Conservation (phyloP, 2,888 invertebrate genomes). For the Homarus gammarus region DNA sequence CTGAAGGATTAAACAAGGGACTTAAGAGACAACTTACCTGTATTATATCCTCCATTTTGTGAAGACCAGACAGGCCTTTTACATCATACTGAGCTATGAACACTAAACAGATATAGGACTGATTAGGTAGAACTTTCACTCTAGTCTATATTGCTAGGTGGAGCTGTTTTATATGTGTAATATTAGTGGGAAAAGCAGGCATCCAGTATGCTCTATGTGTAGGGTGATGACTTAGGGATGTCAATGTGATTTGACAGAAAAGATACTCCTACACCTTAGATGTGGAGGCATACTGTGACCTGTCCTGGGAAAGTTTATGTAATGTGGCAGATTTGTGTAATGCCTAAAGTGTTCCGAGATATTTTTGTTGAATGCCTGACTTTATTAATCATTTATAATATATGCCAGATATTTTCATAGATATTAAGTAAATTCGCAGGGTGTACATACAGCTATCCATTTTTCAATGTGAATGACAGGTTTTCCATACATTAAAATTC, state of each 20-base stretch:
- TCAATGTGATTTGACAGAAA: background rate
- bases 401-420: slow-evolving; percentile 63
- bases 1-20: background rate
- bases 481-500: background rate
- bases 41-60: background rate
- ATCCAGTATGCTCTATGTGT: slow-evolving; percentile 48
- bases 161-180: slow-evolving; percentile 72
- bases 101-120: slow-evolving; percentile 37
- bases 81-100: slow-evolving; percentile 51
- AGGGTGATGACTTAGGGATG: slow-evolving; percentile 3
- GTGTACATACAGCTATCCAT: slow-evolving; percentile 54
- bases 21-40: background rate
- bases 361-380: slow-evolving; percentile 66
- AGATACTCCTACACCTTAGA: background rate
- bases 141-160: slow-evolving; percentile 69
- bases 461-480: background rate
- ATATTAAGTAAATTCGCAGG: slow-evolving; percentile 67
- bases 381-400: slow-evolving; percentile 47
- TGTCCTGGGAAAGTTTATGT: slow-evolving; percentile 45
- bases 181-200: slow-evolving; percentile 48
- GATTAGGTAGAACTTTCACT: slow-evolving; percentile 54
- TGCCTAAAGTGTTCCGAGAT: slow-evolving; percentile 45
- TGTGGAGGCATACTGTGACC: slow-evolving; percentile 27
- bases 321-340: slow-evolving; percentile 60
- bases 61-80: slow-evolving; percentile 9